Percentiles rank a stretch among this genome's conserved stretches.
Conservation (phyloP, 2,888 invertebrate species). For the Cephus pygmeus region DNA sequence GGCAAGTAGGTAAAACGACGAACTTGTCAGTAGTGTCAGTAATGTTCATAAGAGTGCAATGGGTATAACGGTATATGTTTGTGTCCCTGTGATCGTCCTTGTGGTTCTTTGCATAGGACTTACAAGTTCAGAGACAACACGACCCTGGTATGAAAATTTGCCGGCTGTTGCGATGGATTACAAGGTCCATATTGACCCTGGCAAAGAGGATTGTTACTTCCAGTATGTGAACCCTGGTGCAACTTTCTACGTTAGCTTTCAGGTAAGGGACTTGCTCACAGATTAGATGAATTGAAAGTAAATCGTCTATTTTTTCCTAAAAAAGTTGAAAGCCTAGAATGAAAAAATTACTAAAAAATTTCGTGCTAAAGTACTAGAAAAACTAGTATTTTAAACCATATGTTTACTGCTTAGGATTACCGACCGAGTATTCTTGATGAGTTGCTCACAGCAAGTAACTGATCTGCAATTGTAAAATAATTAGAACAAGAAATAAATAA, state of each 20-base stretch:
- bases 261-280: conserved; percentile 71
- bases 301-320: conserved; percentile 14
- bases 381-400: too few species aligned
- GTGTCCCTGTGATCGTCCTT: conserved; percentile 31
- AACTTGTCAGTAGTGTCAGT: too few species aligned
- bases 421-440: too few species aligned
- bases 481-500: too few species aligned
- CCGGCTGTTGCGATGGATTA: conserved; percentile 97
- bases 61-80: conserved; percentile 38
- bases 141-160: conserved; percentile 86
- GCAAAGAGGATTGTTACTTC: conserved; percentile 94
- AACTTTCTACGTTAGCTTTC: conserved; percentile 93
- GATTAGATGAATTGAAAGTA: neutral
- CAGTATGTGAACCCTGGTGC: conserved; percentile 93
- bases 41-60: conserved; percentile 26
- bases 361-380: too few species aligned
- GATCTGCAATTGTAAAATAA: too few species aligned
- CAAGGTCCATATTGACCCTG: conserved; percentile 94
- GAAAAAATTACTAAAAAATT: too few species aligned
- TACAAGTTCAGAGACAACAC: conserved; percentile 65
- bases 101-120: conserved; percentile 19
- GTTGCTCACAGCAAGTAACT: too few species aligned
- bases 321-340: too few species aligned
- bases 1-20: too few species aligned
- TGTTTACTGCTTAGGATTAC: too few species aligned